Conservation (phyloP, 2,888 invertebrate species). For the Caenorhabditis panamensis region DNA sequence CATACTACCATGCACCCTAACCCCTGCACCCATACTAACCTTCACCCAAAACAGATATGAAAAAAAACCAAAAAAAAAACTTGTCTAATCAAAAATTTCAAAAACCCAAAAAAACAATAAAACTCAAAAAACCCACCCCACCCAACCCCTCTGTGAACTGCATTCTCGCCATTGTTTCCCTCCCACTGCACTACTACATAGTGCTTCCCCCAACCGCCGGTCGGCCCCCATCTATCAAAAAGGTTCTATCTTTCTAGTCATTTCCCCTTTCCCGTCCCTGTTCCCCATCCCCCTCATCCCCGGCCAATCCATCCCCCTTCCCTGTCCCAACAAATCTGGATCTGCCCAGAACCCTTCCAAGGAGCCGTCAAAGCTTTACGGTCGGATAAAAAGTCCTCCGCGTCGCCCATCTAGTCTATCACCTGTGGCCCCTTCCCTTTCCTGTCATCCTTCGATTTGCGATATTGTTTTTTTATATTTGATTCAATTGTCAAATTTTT, state of each 20-base stretch:
- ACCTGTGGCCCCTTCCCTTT: no score
- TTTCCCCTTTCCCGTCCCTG: neutral
- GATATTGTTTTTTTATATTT: neutral
- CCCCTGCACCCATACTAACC: constrained; percentile 15
- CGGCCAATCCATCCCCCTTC: neutral
- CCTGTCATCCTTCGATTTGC: neutral
- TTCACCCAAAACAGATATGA: neutral
- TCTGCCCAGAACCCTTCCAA: neutral
- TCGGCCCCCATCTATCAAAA: neutral
- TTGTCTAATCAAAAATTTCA: neutral
- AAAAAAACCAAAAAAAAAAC: constrained; percentile 1
- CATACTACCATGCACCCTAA: neutral
- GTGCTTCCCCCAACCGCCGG: neutral
- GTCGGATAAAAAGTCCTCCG: constrained; percentile 13
- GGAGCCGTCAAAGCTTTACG: neutral
- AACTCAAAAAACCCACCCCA: neutral
- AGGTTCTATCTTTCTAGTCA: no score
- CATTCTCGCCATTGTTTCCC: neutral
- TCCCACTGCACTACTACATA: neutral
- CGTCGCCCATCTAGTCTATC: no score
- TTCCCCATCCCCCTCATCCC: neutral
- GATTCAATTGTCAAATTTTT: neutral
- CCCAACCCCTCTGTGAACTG: neutral
- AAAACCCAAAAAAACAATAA: constrained; percentile 12
- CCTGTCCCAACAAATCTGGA: neutral